Percentiles rank a stretch among this genome's conserved stretches.
Evolutionary conservation across 2,797 vertebrate species (phyloP).

Genomic region (Sebastes itinus): DNA sequence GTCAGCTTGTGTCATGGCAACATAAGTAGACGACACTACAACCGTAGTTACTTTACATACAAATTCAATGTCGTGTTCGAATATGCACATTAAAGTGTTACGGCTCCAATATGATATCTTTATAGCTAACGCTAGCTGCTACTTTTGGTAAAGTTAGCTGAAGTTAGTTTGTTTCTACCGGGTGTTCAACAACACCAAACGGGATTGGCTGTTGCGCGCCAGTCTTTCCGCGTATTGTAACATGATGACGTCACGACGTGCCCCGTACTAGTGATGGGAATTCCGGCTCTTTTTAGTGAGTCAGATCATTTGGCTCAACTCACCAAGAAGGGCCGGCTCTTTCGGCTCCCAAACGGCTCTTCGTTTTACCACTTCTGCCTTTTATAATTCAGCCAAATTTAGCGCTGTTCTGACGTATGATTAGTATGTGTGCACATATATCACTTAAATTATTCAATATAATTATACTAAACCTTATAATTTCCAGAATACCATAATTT

Average conservation of each 20-base stretch:
- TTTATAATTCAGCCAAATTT: too few relatives aligned
- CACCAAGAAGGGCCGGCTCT: too few relatives aligned
- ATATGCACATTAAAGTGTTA: background rate
- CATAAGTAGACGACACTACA: background rate
- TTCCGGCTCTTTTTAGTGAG: too few relatives aligned
- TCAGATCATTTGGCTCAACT: too few relatives aligned
- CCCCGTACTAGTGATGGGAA: too few relatives aligned
- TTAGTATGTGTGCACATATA: too few relatives aligned
- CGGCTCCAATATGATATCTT: accelerated
- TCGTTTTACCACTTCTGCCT: too few relatives aligned
- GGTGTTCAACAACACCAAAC: background rate
- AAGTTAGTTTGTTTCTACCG: conserved; percentile 49
- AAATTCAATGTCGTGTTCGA: background rate
- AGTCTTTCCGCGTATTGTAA: background rate
- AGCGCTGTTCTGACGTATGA: too few relatives aligned
- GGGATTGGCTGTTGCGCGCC: conserved; percentile 51
- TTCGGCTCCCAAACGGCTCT: too few relatives aligned
- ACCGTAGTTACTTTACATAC: background rate
- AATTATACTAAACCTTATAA: too few relatives aligned
- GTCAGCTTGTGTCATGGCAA: background rate
- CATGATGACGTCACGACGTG: conserved; percentile 6
- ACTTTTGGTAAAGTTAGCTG: background rate
- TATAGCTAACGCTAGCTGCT: background rate
- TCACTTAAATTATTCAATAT: too few relatives aligned
- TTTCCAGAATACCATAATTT: too few relatives aligned